phyloP scores from a whole-genome alignment of 2,888 invertebrate species.

The Dromius quadrimaculatus region DNA sequence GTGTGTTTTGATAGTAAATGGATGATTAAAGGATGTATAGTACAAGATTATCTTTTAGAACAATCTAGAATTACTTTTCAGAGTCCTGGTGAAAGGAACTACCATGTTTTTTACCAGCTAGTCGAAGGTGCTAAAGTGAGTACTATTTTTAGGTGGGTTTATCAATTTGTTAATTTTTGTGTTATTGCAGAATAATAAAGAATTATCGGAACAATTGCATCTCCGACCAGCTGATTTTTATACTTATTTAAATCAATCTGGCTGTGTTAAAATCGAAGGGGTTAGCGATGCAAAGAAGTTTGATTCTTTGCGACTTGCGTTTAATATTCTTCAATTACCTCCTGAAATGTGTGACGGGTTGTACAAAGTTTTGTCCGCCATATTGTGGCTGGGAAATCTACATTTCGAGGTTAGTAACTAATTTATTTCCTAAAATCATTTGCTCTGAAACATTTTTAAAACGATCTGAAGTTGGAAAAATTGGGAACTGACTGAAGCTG shows the following conservation, averaged over 20 bases:
- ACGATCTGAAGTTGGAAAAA: no score
- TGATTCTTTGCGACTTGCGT: constrained; percentile 87
- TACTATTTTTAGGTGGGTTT: constrained; percentile 33
- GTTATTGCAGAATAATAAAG: constrained; percentile 74
- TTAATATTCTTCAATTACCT: constrained; percentile 90
- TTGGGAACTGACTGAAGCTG: no score
- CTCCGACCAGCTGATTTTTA: constrained; percentile 82
- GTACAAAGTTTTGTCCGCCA: constrained; percentile 88
- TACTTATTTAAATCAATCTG: constrained; percentile 86
- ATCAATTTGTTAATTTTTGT: constrained; percentile 23
- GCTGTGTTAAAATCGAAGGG: constrained; percentile 77
- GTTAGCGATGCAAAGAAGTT: constrained; percentile 77
- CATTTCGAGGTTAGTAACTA: constrained; percentile 78
- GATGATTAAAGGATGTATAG: constrained; percentile 91
- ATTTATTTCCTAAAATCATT: no score
- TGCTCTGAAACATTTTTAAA: no score
- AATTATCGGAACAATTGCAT: constrained; percentile 80
- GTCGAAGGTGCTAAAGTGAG: constrained; percentile 85
- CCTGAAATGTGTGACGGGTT: constrained; percentile 89
- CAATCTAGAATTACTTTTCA: constrained; percentile 93
- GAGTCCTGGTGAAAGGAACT: constrained; percentile 87
- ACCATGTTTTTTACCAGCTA: constrained; percentile 92
- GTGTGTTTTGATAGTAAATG: constrained; percentile 90
- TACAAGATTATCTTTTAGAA: constrained; percentile 91
- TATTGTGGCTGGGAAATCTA: constrained; percentile 91